A percentile compares a stretch with the other conserved stretches of the same genome.
Evolutionary conservation across 2,113 vertebrate genomes (phyloP).

Genomic region (Pholis gunnellus): DNA sequence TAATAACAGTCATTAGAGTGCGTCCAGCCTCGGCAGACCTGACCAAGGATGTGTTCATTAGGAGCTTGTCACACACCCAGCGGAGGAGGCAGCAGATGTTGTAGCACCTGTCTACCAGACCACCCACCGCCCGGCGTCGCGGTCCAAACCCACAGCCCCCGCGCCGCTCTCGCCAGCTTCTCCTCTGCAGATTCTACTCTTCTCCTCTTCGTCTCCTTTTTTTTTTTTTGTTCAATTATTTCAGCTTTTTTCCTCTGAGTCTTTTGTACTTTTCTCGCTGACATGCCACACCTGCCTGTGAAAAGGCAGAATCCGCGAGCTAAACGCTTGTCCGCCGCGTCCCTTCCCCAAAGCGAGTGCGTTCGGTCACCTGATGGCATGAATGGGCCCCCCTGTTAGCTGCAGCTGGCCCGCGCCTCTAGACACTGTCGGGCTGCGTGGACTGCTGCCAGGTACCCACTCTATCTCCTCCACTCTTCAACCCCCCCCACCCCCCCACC

Average conservation of each 20-base stretch:
- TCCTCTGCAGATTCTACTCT: conserved; percentile 18
- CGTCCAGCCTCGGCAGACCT: conserved; percentile 60
- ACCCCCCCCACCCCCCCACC: conserved; percentile 7
- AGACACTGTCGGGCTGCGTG: conserved; percentile 53
- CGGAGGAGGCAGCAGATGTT: conserved; percentile 84
- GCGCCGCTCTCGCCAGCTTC: conserved; percentile 32
- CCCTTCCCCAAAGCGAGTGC: conserved; percentile 32
- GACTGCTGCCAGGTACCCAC: conserved; percentile 69
- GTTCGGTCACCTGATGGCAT: conserved; percentile 79
- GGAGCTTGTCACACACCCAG: conserved; percentile 73
- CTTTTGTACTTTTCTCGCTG: background rate
- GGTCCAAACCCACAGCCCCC: conserved; percentile 54
- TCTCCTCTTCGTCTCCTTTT: background rate
- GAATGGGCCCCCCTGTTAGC: conserved; percentile 79
- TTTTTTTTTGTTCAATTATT: background rate
- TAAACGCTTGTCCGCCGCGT: conserved; percentile 21
- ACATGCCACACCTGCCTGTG: conserved; percentile 63
- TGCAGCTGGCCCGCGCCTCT: conserved; percentile 75
- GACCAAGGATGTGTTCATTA: conserved; percentile 80
- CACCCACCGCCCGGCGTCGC: conserved; percentile 74
- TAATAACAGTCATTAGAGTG: conserved; percentile 70
- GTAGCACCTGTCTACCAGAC: conserved; percentile 83
- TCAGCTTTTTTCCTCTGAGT: background rate
- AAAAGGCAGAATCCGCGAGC: conserved; percentile 33
- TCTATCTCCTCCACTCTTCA: conserved; percentile 28